These are phyloP conservation scores for Hippopotamyrus pictus DNA, from an alignment of 2,797 vertebrate genomes.

Conservation along the genomic window DNA sequence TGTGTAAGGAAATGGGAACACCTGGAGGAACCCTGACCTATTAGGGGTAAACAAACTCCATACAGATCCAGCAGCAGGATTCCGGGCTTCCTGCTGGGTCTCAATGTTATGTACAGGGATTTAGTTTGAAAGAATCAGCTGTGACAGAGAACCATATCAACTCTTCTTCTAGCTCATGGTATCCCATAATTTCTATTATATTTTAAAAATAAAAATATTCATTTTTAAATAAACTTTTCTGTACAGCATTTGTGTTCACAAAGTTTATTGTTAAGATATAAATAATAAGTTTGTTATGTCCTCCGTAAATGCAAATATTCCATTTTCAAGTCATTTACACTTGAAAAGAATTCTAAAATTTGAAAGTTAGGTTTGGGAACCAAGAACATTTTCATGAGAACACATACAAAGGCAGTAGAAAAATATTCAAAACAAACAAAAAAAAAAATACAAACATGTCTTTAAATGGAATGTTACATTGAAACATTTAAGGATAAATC, in stretches of 20 bases:
- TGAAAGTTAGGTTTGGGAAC: slow-evolving; percentile 28
- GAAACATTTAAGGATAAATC: slow-evolving; percentile 31
- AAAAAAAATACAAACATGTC: slow-evolving; percentile 62
- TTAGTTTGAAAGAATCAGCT: neutral
- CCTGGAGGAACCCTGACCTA: neutral
- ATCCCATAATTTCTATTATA: neutral
- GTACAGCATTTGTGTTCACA: slow-evolving; percentile 1
- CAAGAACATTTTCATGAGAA: slow-evolving; percentile 39
- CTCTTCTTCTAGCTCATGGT: neutral
- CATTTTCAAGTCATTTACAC: slow-evolving; percentile 22
- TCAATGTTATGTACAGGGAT: neutral
- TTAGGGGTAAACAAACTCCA: neutral
- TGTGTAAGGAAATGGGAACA: neutral
- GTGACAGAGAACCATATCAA: neutral
- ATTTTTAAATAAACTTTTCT: neutral
- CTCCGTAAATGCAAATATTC: slow-evolving; percentile 8
- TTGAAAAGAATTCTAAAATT: slow-evolving; percentile 34
- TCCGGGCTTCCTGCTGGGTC: neutral
- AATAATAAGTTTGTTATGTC: slow-evolving; percentile 17
- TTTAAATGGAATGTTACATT: slow-evolving; percentile 66
- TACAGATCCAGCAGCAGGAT: neutral
- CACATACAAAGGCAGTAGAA: slow-evolving; percentile 72
- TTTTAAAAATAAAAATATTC: neutral
- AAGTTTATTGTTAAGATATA: slow-evolving; percentile 25
- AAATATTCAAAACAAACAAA: slow-evolving; percentile 72